Base-by-base conservation (phyloP, 1,140 invertebrate species). In the Aphis craccivora region DNA sequence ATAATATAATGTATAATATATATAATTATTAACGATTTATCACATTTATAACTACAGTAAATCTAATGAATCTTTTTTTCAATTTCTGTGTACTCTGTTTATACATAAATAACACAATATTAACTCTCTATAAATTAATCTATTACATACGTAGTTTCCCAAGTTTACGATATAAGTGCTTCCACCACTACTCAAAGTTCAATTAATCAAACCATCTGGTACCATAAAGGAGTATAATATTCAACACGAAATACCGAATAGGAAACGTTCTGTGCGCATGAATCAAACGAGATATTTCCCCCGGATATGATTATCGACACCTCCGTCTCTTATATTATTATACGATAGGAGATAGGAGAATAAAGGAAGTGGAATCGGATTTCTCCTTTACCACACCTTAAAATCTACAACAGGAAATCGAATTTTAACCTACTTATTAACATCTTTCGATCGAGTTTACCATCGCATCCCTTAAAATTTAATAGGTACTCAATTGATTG, bases 391-490 rank as follows among this genome's bases (percentile, higher is more conserved):
- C n/a, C 8, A 30, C 8, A 5, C 40, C 53, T 91, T 43, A 35
- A 90, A 48, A 18, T 7, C 89, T 37, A 60, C 51, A 60, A 91
- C n/a, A 45, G 60, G 90, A 91, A 91, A 91, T 91, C 45, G 37
- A 76, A 91, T 91, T 91, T 91, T n/a, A 91, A 48, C 40, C 60
- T 30, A 76, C 53, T 81, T 67, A 91, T 91, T 91, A 91, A 25
- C 90, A 76, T 91, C 23, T 45, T 76, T 91, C n/a, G 22, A 48
- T 91, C 18, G 18, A 91, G 90, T 45, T 76, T 91, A 45, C 40
- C 37, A 20, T 81, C 11, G 6, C 25, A n/a, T 76, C 40, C 60
- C 5, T 22, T 40, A 23, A 35, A 89, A 55, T 89, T 53, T 8
- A 89, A 89, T 53, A 43, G n/a, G 14, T 45, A 55, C 55, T 14